Evolutionary conservation across 2,113 vertebrate species (phyloP), one percentile per base, ranked within the genome.

Genomic region (Festucalex cinctus): DNA sequence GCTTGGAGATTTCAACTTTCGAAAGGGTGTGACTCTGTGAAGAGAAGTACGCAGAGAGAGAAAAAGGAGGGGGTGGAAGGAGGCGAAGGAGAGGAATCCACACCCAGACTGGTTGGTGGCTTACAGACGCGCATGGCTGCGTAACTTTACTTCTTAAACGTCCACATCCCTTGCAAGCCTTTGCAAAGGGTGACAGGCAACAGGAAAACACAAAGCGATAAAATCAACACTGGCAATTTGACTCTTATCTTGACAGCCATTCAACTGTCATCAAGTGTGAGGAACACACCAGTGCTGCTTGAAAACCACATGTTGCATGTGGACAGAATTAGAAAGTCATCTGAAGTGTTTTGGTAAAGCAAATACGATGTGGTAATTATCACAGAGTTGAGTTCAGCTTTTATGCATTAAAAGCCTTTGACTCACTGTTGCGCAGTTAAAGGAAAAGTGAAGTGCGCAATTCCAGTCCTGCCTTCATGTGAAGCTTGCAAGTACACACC

Each of bases 401-500:
- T 39, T 14, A 39, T 61, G 36, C n/a, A 9, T 36, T 3, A 0
- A 16, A 1, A 6, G 13, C 22, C 13, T 61, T 57, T 61, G 20
- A 41, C 36, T 39, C 9, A 22, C n/a, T 61, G 36, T 22, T 62
- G 37, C 58, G 36, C 35, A 69, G 63, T 74, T 76, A 71, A 80
- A 77, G 57, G n/a, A 68, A 79, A 77, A 83, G 51, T 61, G 44
- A 84, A 86, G 78, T 85, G 86, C 82, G 83, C 76, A 83, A 81
- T 78, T 81, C 72, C 61, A 78, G 48, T 78, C 59, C 22, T 53
- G 75, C 79, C 67, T 85, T 88, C 71, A 83, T 77, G 70, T 82
- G 83, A 63, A 49, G 60, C 56, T 64, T 70, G 69, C 57, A 73
- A 63, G 88, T 76, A 90, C 91, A 89, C 91, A 90, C 90, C 89